Evolutionary conservation across 1,140 invertebrate genomes (phyloP), one percentile per base, ranked within the genome.

Genomic region (Mercenaria mercenaria): DNA sequence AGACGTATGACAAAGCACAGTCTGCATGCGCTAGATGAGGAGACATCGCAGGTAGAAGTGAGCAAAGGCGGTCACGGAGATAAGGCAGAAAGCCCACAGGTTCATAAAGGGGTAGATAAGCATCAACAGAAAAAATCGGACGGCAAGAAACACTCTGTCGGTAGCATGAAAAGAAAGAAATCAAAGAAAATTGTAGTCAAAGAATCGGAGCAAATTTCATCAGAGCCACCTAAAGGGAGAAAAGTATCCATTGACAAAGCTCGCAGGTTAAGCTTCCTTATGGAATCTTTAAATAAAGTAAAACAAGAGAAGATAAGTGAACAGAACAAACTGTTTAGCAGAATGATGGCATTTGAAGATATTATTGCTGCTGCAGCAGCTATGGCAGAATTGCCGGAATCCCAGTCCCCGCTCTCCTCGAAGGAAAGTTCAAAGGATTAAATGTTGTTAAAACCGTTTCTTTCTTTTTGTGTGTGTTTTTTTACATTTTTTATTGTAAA

Each of bases 311-410:
- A 81, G 23, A 47, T 81, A 15, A 81, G 72, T 11, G 86, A 88
- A 39, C 86, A 88, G 47, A 88, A 88, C 34, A 39, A 61, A 13
- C 56, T 43, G 11, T 67, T 69, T 39, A 88, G 59, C 43, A 88
- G 64, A 32, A 11, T 79, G 20, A 52, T 88, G 39, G 47, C 47
- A 29, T 88, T 88, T 67, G 56, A 59, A 3, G 74, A 79, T 32
- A 20, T 88, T 18, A 74, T 88, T 23, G 10, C 69, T 15, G 84
- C 84, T 15, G 74, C 85, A 8, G 69, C 41, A n/a, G 52, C 37
- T 37, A 8, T 47, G 15, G 1, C 67, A n/a, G 59, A 64, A 47
- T 15, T 47, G 43, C 15, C 43, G 41, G 59, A 81, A 18, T n/a
- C 80, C 10, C 72, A 32, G 3, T 85, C 82, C 3, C 13, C 43